Percentiles rank a stretch among this genome's conserved stretches.
phyloP scores from a whole-genome alignment of 2,797 vertebrate species.

The Telmatherina bonti region DNA sequence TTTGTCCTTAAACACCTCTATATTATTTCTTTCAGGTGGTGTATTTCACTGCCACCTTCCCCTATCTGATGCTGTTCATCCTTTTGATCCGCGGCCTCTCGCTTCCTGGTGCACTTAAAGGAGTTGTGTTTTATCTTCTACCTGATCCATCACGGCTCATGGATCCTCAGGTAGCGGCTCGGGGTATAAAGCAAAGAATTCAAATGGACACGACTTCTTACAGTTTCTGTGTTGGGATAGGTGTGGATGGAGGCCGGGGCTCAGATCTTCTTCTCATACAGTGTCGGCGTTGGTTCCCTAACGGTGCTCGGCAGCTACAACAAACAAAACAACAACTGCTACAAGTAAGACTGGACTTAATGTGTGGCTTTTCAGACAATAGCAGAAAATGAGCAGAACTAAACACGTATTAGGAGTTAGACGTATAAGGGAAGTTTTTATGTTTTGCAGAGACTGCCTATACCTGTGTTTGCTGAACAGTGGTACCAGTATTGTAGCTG shows the following conservation, averaged over 20 bases:
- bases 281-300: conserved; percentile 74
- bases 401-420: neutral
- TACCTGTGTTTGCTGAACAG: conserved; percentile 83
- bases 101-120: conserved; percentile 82
- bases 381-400: neutral
- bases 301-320: conserved; percentile 83
- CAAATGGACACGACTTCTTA: neutral
- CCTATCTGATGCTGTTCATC: conserved; percentile 80
- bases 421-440: neutral
- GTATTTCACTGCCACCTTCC: conserved; percentile 84
- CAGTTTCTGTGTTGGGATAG: conserved; percentile 55
- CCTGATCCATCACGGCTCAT: conserved; percentile 75
- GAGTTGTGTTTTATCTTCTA: conserved; percentile 79
- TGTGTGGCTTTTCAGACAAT: no score
- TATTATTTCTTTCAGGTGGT: conserved; percentile 72
- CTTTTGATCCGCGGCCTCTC: conserved; percentile 81
- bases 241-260: conserved; percentile 85
- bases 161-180: conserved; percentile 77
- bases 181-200: neutral
- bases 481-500: conserved; percentile 80
- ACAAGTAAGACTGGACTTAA: conserved; percentile 64
- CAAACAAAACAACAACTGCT: conserved; percentile 82
- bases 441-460: conserved; percentile 76
- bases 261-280: conserved; percentile 84
- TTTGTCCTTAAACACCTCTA: no score